Evolutionary conservation across 2,797 vertebrate species (phyloP).

Genomic region (Percopsis omiscomaycus): DNA sequence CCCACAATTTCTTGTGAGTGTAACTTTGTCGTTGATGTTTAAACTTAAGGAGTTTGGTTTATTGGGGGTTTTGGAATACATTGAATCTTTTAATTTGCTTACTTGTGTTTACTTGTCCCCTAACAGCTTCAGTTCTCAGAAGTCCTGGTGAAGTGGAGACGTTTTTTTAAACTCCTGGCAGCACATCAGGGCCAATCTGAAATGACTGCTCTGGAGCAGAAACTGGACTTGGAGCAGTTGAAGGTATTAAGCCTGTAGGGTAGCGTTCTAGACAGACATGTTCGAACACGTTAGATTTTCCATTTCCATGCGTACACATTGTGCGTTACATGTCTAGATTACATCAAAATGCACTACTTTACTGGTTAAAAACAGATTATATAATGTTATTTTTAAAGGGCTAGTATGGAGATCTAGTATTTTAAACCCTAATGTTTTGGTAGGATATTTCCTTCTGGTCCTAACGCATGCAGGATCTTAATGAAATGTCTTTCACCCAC

Average conservation of each 20-base stretch:
- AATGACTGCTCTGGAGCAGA: slow-evolving; percentile 79
- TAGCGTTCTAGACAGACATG: no score
- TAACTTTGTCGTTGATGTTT: background rate
- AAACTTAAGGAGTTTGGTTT: background rate
- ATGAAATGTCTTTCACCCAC: no score
- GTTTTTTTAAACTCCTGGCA: slow-evolving; percentile 86
- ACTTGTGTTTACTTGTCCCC: slow-evolving; percentile 4
- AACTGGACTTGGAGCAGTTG: slow-evolving; percentile 84
- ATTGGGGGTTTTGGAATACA: background rate
- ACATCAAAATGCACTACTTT: no score
- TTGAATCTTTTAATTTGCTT: background rate
- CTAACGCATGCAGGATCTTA: no score
- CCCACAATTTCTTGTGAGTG: slow-evolving; percentile 91
- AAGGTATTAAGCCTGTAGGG: slow-evolving; percentile 73
- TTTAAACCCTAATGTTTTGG: no score
- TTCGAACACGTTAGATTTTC: no score
- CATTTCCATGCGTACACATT: no score
- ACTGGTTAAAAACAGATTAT: no score
- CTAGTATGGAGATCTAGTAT: no score
- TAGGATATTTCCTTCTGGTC: no score
- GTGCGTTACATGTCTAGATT: no score
- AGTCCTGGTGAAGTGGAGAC: slow-evolving; percentile 88
- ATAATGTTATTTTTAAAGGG: no score
- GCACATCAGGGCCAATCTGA: slow-evolving; percentile 86
- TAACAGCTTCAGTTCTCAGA: slow-evolving; percentile 90